Evolutionary conservation across 1,140 invertebrate genomes (phyloP).

Genomic region (Diorhabda elongata): DNA sequence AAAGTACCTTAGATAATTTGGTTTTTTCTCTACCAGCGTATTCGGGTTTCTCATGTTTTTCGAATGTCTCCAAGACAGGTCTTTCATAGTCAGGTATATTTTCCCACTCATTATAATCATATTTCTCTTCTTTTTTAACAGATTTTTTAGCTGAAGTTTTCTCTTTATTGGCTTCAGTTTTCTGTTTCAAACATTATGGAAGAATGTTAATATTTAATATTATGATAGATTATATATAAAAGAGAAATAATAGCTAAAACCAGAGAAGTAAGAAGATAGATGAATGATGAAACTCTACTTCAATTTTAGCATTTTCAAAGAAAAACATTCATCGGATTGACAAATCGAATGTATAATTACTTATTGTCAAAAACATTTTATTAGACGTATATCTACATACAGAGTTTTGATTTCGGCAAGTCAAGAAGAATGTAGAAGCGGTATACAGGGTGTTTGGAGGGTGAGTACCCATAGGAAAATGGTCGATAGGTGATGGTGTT

Average conservation of each 20-base stretch:
- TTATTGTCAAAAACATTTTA: no score
- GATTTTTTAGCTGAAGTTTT: constrained; percentile 37
- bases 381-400: no score
- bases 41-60: constrained; percentile 46
- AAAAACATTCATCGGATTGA: no score
- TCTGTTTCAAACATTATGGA: constrained; percentile 27
- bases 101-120: constrained; percentile 60
- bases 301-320: no score
- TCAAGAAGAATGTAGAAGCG: no score
- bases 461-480: no score
- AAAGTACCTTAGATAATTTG: constrained; percentile 44
- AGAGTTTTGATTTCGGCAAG: no score
- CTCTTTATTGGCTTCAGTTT: constrained; percentile 48
- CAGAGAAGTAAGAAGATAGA: no score
- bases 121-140: constrained; percentile 49
- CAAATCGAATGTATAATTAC: no score
- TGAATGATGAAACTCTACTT: no score
- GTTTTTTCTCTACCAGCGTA: constrained; percentile 45
- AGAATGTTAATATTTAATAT: neutral
- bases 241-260: neutral
- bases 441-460: no score
- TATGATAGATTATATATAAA: neutral
- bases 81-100: constrained; percentile 71
- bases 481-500: no score
- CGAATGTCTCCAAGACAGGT: constrained; percentile 62